Conservation (phyloP, 2,797 vertebrate species). For the Neomorphus geoffroyi region DNA sequence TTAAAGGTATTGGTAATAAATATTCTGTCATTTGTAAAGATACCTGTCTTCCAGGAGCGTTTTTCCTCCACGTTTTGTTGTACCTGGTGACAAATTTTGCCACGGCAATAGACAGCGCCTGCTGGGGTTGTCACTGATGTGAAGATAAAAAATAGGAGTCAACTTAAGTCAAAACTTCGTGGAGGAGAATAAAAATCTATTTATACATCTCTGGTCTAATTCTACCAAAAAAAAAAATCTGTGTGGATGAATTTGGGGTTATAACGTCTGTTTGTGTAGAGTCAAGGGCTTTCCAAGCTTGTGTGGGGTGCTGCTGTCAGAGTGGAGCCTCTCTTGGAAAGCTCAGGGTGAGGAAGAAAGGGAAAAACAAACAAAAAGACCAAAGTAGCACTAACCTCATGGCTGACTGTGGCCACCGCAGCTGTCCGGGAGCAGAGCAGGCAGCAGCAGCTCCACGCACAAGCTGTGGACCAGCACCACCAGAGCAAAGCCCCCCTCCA, state of each 20-base stretch:
- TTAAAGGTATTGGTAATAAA: conserved; percentile 84
- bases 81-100: neutral
- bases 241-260: neutral
- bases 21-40: conserved; percentile 84
- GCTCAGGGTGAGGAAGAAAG: neutral
- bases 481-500: neutral
- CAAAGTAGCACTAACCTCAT: accelerated
- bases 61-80: conserved; percentile 35
- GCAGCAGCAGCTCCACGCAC: neutral
- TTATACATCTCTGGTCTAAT: neutral
- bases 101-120: neutral
- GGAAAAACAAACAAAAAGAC: neutral
- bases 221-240: neutral
- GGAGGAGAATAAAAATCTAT: neutral
- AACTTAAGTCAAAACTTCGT: neutral
- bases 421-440: too few species aligned
- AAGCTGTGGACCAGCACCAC: neutral
- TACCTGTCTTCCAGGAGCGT: conserved; percentile 68
- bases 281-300: neutral
- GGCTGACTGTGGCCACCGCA: accelerated
- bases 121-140: neutral
- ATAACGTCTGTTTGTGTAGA: neutral
- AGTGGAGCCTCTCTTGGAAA: neutral
- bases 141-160: neutral
- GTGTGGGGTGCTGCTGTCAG: accelerated